Percentiles rank a stretch among this genome's conserved stretches.
Evolutionary conservation across 2,797 vertebrate genomes (phyloP).

Genomic region (Chelmon rostratus): DNA sequence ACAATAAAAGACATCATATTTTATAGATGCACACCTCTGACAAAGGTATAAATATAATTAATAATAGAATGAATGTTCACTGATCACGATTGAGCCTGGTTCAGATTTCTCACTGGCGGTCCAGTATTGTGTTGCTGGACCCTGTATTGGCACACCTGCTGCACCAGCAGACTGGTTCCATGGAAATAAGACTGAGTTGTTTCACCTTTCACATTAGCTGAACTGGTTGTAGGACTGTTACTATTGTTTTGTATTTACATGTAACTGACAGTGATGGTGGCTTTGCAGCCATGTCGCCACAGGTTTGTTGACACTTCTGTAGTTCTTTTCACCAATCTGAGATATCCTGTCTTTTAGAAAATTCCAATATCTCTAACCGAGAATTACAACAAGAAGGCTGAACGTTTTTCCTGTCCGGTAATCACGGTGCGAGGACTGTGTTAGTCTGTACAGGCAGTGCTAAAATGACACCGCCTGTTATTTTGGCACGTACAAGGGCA

Average conservation of each 20-base stretch:
- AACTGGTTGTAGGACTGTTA: too few relatives aligned
- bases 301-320: too few relatives aligned
- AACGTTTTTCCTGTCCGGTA: background rate
- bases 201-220: too few relatives aligned
- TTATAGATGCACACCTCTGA: background rate
- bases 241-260: background rate
- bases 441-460: background rate
- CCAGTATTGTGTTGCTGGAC: too few relatives aligned
- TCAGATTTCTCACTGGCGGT: too few relatives aligned
- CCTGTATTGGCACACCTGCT: too few relatives aligned
- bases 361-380: background rate
- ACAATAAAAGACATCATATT: background rate
- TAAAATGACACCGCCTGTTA: background rate
- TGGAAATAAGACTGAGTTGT: too few relatives aligned
- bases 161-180: too few relatives aligned
- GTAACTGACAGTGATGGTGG: background rate
- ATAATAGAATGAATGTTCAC: background rate
- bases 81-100: too few relatives aligned
- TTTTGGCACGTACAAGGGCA: background rate
- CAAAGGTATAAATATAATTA: background rate
- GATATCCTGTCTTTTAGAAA: background rate
- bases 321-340: too few relatives aligned
- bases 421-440: background rate
- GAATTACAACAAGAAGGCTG: background rate
- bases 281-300: too few relatives aligned